phyloP scores from a whole-genome alignment of 2,888 invertebrate genomes.

The Belgica antarctica region DNA sequence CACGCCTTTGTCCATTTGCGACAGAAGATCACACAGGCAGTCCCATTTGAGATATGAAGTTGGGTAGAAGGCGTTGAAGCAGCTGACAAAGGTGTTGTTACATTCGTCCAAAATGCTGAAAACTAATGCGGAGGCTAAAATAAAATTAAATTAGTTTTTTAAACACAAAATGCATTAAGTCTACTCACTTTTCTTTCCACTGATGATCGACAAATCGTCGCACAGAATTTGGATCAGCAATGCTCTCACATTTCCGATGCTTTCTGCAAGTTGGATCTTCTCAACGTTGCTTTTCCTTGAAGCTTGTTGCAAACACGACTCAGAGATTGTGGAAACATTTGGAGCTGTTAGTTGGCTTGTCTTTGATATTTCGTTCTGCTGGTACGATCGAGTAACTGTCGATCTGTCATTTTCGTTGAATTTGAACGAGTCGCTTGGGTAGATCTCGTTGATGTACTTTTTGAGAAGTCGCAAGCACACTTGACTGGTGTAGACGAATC shows the following conservation, averaged over 20 bases:
- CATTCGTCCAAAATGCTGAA: conserved; percentile 82
- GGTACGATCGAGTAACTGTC: not conserved
- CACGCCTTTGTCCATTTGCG: conserved; percentile 62
- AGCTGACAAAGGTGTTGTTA: conserved; percentile 83
- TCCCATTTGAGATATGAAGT: conserved; percentile 91
- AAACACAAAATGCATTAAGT: conserved; percentile 47
- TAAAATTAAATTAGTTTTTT: conserved; percentile 14
- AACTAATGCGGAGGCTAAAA: conserved; percentile 60
- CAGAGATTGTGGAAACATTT: conserved; percentile 46
- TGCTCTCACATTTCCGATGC: conserved; percentile 79
- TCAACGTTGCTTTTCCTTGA: conserved; percentile 56
- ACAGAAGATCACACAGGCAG: conserved; percentile 79
- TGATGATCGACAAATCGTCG: conserved; percentile 61
- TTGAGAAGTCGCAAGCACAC: conserved; percentile 77
- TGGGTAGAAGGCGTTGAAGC: conserved; percentile 95
- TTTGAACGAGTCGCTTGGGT: conserved; percentile 58
- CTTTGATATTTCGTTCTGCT: not conserved
- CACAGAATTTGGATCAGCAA: conserved; percentile 79
- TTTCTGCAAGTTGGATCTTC: conserved; percentile 77
- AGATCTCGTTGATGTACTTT: conserved; percentile 87
- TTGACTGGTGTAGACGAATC: conserved; percentile 81
- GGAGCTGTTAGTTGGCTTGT: conserved; percentile 18
- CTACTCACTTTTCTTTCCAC: conserved; percentile 51
- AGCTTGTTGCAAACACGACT: conserved; percentile 43
- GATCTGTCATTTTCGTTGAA: conserved; percentile 29